Evolutionary conservation across 1,140 invertebrate genomes (phyloP), one percentile per base, ranked within the genome.

Genomic region (Psilanteris sp.): DNA sequence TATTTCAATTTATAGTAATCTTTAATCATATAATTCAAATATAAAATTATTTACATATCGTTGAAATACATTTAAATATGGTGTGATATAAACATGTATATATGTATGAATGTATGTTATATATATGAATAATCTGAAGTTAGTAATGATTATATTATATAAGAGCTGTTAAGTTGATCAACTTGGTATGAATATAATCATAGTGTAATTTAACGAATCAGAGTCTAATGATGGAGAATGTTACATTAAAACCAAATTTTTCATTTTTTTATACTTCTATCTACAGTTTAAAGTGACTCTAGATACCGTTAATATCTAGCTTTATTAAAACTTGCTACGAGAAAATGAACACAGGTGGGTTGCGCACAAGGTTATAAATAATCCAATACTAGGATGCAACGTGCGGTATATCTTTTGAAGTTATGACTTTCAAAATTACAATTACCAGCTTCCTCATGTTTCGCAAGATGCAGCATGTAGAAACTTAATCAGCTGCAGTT

Each of bases 361-460:
- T 50, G 27, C 39, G 34, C 24, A 32, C 29, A 32, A 39, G 34
- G 59, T 66, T 70, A 76, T 76, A 70, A 76, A 76, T 76, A 66
- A 76, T 70, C 57, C 52, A 66, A 70, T 70, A 52, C 50, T 39
- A 57, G 57, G 64, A 70, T 76, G 64, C 57, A 52, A 39, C 50
- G 29, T 57, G 52, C 57, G 50, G 57, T 70, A 70, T 70, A 76
- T 76, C 72, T 76, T 64, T 62, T 43, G 57, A 64, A 70, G 57
- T 70, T 70, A 76, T 50, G 57, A 76, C 57, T 76, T 76, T 70
- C 64, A 48, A 57, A 70, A 76, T 76, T 70, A 68, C 55, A 68
- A 75, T 75, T 68, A 75, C 62, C 72, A 55, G 62, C 54, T 74
- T 61, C 9, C 61, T 44, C 50, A 26, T 41, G 68, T 64, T 72